phyloP scores from a whole-genome alignment of 1,140 invertebrate species.

The Sminthurinus signatus region DNA sequence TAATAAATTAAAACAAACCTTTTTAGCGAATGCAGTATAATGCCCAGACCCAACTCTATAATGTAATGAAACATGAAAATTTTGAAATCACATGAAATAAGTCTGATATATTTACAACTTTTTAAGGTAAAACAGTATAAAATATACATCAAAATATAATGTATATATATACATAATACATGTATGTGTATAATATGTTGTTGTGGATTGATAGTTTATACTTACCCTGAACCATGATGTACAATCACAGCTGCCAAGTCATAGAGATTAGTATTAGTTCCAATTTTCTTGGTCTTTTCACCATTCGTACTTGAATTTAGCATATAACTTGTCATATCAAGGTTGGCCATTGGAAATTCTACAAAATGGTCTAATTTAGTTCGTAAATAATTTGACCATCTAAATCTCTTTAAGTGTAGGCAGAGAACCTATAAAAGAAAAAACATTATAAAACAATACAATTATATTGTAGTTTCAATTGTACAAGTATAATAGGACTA shows the following conservation, averaged over 20 bases:
- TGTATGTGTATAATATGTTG: too few species aligned
- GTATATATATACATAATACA: too few species aligned
- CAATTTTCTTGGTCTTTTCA: conserved; percentile 59
- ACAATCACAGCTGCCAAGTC: conserved; percentile 79
- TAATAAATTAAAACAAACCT: too few species aligned
- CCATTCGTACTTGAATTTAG: conserved; percentile 50
- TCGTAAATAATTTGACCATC: conserved; percentile 72
- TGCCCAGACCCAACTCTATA: conserved; percentile 72
- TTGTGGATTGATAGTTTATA: too few species aligned
- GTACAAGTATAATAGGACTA: too few species aligned
- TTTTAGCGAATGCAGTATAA: conserved; percentile 76
- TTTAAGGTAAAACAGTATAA: too few species aligned
- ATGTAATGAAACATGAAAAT: too few species aligned
- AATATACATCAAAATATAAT: too few species aligned
- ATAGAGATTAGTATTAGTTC: conserved; percentile 62
- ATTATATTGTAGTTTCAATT: too few species aligned
- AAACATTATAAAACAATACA: too few species aligned
- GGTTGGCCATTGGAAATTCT: conserved; percentile 64
- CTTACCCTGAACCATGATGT: conserved; percentile 72
- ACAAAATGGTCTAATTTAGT: conserved; percentile 74
- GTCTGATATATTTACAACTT: too few species aligned
- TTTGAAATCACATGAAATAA: too few species aligned
- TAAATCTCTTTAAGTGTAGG: conserved; percentile 77
- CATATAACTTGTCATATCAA: conserved; percentile 75
- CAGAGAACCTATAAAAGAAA: conserved; percentile 60